Base-by-base conservation (phyloP, 2,797 vertebrate genomes). In the Tamandua tetradactyla region DNA sequence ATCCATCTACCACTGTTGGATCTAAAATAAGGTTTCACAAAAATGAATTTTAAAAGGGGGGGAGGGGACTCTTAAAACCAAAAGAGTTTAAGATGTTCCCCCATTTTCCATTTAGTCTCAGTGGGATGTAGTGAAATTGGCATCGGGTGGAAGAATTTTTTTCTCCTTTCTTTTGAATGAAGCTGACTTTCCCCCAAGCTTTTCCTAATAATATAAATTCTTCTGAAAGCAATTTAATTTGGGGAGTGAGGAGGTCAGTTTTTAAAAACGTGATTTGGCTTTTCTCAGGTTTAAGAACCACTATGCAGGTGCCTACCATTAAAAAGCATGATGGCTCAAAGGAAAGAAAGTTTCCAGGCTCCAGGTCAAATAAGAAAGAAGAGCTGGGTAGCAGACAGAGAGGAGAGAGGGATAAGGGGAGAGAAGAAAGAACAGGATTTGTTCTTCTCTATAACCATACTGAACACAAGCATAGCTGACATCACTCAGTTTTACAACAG, bases 401-500 rank as follows among this genome's bases (percentile, higher is more conserved):
- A 37, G 20, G 49, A 35, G 44, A 35, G 40, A 55, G 52, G 22
- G 5, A 85, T 68, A 42, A 40, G 47, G 18, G 32, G 13, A 86
- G 71, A 12, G 44, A 37, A 91, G 86, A 66, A 35, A 78, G 94
- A 42, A 87, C 47, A 35, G 93, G 93, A 95, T 32, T 75, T 30
- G 13, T 76, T 49, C 35, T 6, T 69, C 94, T 95, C 87, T 87
- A 78, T 49, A 69, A 82, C 79, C 5, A 82, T 91, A 98, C 95
- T 7, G 37, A 86, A 89, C 59, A 72, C 74, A 68, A 57, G 78
- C 96, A 96, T 94, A 98, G 98, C 97, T 97, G 97, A 97, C 97
- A 97, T 98, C 95, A 97, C 96, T 97, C 96, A 87, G 95, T 82
- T 97, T 97, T 91, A 96, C 57, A 96, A 96, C 72, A 96, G 89